phyloP scores from a whole-genome alignment of 2,888 invertebrate genomes.

The Agrochola lota region DNA sequence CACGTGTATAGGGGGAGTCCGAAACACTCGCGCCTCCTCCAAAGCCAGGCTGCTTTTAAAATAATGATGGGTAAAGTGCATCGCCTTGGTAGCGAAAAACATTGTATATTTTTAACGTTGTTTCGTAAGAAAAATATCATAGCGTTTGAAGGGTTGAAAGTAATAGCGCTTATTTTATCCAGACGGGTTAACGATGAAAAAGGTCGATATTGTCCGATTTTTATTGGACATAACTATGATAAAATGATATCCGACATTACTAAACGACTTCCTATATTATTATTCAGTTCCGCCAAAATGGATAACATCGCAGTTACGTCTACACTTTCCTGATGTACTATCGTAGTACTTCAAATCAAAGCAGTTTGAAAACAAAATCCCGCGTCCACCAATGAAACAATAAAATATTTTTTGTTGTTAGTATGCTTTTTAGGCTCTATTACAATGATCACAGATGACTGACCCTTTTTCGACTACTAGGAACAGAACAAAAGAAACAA shows the following conservation, averaged over 20 bases:
- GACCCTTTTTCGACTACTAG: too few species aligned
- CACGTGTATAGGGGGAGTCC: conserved; percentile 63
- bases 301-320: not conserved
- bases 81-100: conserved; percentile 31
- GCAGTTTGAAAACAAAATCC: too few species aligned
- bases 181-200: not conserved
- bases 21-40: conserved; percentile 52
- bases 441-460: too few species aligned
- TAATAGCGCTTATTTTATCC: conserved; percentile 1
- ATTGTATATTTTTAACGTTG: conserved; percentile 24
- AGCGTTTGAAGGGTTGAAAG: conserved; percentile 24
- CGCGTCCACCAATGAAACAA: too few species aligned
- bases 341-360: too few species aligned
- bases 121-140: conserved; percentile 25
- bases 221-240: conserved; percentile 6
- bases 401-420: too few species aligned
- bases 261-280: not conserved
- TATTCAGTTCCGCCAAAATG: not conserved
- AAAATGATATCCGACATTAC: not conserved
- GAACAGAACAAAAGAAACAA: too few species aligned
- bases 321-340: not conserved
- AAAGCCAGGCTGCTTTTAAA: conserved; percentile 52
- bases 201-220: not conserved
- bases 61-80: conserved; percentile 61
- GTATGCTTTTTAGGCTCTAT: too few species aligned